Conservation (phyloP, 2,888 invertebrate genomes). For the Phengaris alcon region DNA sequence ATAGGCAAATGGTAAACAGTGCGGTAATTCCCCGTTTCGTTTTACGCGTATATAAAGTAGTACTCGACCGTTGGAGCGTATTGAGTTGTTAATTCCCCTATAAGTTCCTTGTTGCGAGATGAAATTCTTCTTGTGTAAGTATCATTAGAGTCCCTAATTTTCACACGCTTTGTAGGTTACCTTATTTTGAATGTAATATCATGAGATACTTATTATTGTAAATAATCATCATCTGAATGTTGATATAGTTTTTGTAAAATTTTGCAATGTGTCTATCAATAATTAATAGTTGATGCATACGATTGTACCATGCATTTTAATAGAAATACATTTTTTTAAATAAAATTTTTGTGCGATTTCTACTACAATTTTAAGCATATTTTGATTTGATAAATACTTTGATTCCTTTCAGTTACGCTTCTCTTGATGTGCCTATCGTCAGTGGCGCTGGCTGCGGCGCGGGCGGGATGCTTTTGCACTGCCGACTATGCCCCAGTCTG, state of each 20-base stretch:
- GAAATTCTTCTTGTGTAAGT: background rate
- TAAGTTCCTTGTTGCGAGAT: background rate
- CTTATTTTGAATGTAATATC: no score
- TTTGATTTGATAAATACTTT: background rate
- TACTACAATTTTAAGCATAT: no score
- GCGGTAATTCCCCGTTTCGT: background rate
- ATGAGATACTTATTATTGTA: no score
- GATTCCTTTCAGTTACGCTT: slow-evolving; percentile 12
- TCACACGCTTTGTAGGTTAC: no score
- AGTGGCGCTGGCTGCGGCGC: background rate
- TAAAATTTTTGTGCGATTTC: no score
- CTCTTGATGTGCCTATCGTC: slow-evolving; percentile 7
- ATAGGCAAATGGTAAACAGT: background rate
- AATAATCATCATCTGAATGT: no score
- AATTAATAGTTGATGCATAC: no score
- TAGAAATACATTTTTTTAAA: no score
- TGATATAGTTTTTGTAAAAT: no score
- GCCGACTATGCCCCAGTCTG: slow-evolving; percentile 31
- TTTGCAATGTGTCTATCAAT: no score
- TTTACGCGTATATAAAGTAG: background rate
- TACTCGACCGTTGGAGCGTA: background rate
- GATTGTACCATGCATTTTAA: no score
- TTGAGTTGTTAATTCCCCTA: background rate
- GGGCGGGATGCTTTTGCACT: slow-evolving; percentile 27
- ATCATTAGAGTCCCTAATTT: background rate